Base-by-base conservation (phyloP, 2,113 vertebrate species). In the Hydrochoerus hydrochaeris region DNA sequence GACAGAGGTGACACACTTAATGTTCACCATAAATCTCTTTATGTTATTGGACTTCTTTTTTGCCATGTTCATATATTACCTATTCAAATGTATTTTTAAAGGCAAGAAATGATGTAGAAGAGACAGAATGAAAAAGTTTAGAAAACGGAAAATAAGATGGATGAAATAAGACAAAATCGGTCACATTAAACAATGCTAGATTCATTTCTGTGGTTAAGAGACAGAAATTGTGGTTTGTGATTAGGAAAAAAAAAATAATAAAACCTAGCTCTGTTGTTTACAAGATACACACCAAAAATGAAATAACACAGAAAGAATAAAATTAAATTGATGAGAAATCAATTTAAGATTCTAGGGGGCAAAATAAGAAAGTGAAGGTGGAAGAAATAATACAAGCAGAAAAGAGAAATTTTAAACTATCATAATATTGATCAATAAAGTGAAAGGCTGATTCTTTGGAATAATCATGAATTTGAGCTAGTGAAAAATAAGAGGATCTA, bases 371-470 rank as follows among this genome's bases (percentile, higher is more conserved):
- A 71, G 13, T 46, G n/a, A 80, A 80, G 88, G 73, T 13, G 28
- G 32, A 92, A 94, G 58, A 92, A 94, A 85, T 54, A 67, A 84
- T 41, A 69, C 62, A 78, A 81, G 16, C 24, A 86, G 26, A 89
- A 32, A 65, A 86, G 19, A 86, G 16, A 65, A 67, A 44, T 57
- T 88, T 84, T 41, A 84, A 54, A 54, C 69, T 84, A 1, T 88
- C 71, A 71, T 44, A 91, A 83, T 88, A 73, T 35, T 71, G 41
- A 78, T 30, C n/a, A 69, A n/a, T 63, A 54, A 88, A 91, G 71
- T 60, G 13, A 92, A 96, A 92, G 78, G 11, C 20, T 49, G 24
- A 49, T 88, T 94, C 60, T 94, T 57, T 65, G 10, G 63, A 87
- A 54, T 91, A 30, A 69, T 16, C 28, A 28, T 58, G 62, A 65